phyloP scores from a whole-genome alignment of 2,113 vertebrate genomes.

The Parus major region DNA sequence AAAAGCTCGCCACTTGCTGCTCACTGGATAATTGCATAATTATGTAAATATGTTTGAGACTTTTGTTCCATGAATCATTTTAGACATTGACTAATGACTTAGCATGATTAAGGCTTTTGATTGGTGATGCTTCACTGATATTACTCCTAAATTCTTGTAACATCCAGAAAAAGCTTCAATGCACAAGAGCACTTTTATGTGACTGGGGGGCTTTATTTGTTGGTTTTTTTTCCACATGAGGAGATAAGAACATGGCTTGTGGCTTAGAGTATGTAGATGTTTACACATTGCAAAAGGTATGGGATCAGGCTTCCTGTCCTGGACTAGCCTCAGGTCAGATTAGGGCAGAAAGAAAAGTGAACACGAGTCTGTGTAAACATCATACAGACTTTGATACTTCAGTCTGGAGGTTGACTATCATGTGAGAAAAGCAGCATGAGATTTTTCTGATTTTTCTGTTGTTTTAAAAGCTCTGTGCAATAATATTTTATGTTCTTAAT shows the following conservation, averaged over 20 bases:
- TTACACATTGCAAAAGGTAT: background rate
- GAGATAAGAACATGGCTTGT: background rate
- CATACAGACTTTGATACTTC: background rate
- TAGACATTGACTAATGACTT: background rate
- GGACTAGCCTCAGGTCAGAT: background rate
- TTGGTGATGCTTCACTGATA: background rate
- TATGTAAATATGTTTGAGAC: background rate
- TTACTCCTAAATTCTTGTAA: background rate
- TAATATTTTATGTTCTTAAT: background rate
- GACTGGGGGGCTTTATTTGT: background rate
- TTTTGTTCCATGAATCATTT: background rate
- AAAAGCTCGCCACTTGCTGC: background rate
- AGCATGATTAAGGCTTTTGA: background rate
- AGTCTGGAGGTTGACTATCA: background rate
- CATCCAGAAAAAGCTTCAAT: background rate
- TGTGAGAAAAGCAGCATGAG: background rate
- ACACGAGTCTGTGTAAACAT: fast-evolving
- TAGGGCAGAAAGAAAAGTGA: background rate
- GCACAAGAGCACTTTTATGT: background rate
- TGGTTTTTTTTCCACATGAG: background rate
- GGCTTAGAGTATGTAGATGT: background rate
- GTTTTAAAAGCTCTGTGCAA: background rate
- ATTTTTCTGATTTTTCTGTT: background rate
- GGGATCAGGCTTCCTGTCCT: background rate
- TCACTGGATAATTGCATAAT: background rate